Evolutionary conservation across 2,797 vertebrate genomes (phyloP), one percentile per base, ranked within the genome.

Genomic region (Pangasius larnaudii): DNA sequence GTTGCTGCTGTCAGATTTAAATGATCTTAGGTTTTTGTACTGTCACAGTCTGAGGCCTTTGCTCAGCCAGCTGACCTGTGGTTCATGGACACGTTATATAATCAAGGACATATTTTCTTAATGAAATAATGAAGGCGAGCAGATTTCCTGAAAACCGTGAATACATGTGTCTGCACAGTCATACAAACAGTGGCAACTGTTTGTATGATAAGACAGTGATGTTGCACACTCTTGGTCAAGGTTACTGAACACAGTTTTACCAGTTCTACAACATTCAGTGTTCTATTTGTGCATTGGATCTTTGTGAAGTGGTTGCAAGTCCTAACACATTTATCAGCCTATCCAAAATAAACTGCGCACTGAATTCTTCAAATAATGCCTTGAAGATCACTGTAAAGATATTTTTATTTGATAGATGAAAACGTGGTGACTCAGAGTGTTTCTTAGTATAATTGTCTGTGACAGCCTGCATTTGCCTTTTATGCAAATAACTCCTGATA

Each of bases 381-480:
- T 85, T 59, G 56, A 79, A 30, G 4, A 80, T 91, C 89, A 86
- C 49, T 90, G 88, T 89, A 90, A 92, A 91, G 51, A 33, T 88
- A 58, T 88, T 77, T 90, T 84, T 27, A 36, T 84, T 83, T 75
- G 90, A 86, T 69, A 84, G 83, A 72, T 90, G 59, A 90, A 91
- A 92, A 91, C 88, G 89, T 89, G 89, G 89, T 91, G 82, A 86
- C 88, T 92, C 88, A 39, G 83, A 90, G 82, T 63, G 10, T 65
- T 84, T 46, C 69, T 65, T 78, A 91, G 84, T 90, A 85, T 84
- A 67, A 74, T 91, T 93, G 33, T 59, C 33, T 42, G 79, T 86
- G 88, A 72, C 61, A 88, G 91, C 84, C 85, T 77, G 46, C 80
- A 87, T 77, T 77, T 72, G 33, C 36, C 6, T 84, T 84, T n/a